Evolutionary conservation across 1,140 invertebrate species (phyloP).

Genomic region (Plectrocnemia conspersa): DNA sequence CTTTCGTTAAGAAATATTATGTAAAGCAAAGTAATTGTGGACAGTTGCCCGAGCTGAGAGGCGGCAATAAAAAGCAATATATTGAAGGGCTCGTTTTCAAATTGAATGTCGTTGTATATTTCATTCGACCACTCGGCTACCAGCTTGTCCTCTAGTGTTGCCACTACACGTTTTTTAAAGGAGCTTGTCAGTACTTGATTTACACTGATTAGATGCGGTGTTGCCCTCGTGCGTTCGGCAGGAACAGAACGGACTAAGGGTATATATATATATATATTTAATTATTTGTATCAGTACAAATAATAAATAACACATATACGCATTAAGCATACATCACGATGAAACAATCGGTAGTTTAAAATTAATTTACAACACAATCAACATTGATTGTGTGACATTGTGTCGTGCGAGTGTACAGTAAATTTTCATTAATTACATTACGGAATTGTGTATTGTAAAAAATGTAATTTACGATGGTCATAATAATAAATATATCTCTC

Average conservation of each 20-base stretch:
- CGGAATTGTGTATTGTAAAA: too few species aligned
- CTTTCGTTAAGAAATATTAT: too few species aligned
- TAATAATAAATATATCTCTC: slow-evolving; percentile 21
- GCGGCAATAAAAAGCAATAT: slow-evolving; percentile 12
- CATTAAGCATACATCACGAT: neutral
- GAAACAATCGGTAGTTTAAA: neutral
- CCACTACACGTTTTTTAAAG: slow-evolving; percentile 15
- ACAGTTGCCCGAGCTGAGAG: too few species aligned
- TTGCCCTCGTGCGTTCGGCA: slow-evolving; percentile 16
- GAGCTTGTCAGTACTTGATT: slow-evolving; percentile 28
- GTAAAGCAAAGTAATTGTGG: too few species aligned
- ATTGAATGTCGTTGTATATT: slow-evolving; percentile 21
- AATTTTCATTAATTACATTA: too few species aligned
- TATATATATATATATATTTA: slow-evolving; percentile 18
- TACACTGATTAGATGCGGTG: slow-evolving; percentile 33
- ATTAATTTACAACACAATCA: neutral
- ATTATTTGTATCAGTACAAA: slow-evolving; percentile 5
- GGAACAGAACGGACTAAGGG: too few species aligned
- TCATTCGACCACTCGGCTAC: slow-evolving; percentile 20
- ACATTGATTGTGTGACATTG: too few species aligned
- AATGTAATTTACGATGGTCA: too few species aligned
- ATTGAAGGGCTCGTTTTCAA: slow-evolving; percentile 22
- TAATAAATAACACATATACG: too few species aligned
- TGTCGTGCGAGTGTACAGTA: too few species aligned
- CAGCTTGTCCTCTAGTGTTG: slow-evolving; percentile 21